These are phyloP conservation scores for Sepioteuthis lessoniana DNA, from an alignment of 2,888 invertebrate species.

Conservation along the genomic window DNA sequence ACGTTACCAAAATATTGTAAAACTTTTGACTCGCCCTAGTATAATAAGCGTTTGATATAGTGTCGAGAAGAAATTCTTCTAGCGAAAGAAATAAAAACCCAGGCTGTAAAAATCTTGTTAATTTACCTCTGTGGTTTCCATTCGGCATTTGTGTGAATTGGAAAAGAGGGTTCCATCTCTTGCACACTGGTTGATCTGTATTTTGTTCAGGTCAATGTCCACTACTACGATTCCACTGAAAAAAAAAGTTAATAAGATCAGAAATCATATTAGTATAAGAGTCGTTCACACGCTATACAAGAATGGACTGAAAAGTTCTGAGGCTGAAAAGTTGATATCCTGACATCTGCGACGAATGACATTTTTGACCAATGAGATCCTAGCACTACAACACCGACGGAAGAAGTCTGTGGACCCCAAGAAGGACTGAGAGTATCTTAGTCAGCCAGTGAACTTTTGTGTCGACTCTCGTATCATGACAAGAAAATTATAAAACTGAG, in stretches of 20 bases:
- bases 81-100: background rate
- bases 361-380: too few relatives aligned
- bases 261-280: background rate
- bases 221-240: constrained; percentile 69
- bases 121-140: constrained; percentile 77
- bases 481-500: background rate
- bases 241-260: constrained; percentile 40
- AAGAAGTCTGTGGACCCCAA: too few relatives aligned
- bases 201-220: constrained; percentile 76
- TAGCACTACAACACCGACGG: too few relatives aligned
- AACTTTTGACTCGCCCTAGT: too few relatives aligned
- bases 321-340: too few relatives aligned
- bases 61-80: background rate
- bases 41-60: too few relatives aligned
- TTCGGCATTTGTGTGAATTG: constrained; percentile 80
- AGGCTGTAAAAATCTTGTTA: constrained; percentile 50
- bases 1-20: too few relatives aligned
- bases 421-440: too few relatives aligned
- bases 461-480: background rate
- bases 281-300: too few relatives aligned
- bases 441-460: too few relatives aligned
- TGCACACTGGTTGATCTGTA: constrained; percentile 84
- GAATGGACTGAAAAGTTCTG: too few relatives aligned
- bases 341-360: too few relatives aligned
- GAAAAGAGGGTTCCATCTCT: constrained; percentile 83